Base-by-base conservation (phyloP, 1,140 invertebrate genomes). In the Drosophila ficusphila region DNA sequence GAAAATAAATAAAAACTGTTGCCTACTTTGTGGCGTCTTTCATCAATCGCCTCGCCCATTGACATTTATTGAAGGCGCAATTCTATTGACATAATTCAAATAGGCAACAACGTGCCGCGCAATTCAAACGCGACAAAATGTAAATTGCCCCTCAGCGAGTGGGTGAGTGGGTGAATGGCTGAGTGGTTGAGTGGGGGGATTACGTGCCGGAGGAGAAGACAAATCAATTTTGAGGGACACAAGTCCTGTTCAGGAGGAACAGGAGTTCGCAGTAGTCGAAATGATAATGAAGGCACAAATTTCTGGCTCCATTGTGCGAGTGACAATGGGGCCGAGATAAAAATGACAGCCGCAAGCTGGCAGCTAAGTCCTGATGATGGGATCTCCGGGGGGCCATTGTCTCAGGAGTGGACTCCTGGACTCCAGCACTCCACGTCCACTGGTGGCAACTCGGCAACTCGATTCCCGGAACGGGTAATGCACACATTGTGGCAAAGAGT, bases 71-170 rank as follows among this genome's bases (percentile, higher is more conserved):
- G 82, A 77, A 73, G 70, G 52, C 60, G 67, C 81, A 49, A 86
- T 85, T 81, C 72, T 76, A 88, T 86, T 86, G 81, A 88, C 82
- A 81, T 74, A 86, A 83, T 85, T 83, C 79, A 75, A 79, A 86
- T 77, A 88, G 82, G 77, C 76, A 74, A 73, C 77, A 86, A 86
- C 81, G 81, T 86, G 81, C 76, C 77, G 58, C 54, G 81, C 81
- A 88, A 88, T 81, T 88, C 69, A 81, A 85, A 81, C 58, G 68
- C 81, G 73, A 48, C 62, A 79, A 85, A 88, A 88, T 86, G 82
- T 65, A 86, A 86, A 86, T 86, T 88, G 81, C 67, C 78, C 46
- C 42, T 41, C 34, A 18, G 7, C 19, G 1, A 19, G 12, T 31
- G 0, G 2, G 9, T 18, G 21, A 18, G 21, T 14, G n/a, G n/a